Conservation (phyloP, 1,140 invertebrate species). For the Leptinotarsa defecta region DNA sequence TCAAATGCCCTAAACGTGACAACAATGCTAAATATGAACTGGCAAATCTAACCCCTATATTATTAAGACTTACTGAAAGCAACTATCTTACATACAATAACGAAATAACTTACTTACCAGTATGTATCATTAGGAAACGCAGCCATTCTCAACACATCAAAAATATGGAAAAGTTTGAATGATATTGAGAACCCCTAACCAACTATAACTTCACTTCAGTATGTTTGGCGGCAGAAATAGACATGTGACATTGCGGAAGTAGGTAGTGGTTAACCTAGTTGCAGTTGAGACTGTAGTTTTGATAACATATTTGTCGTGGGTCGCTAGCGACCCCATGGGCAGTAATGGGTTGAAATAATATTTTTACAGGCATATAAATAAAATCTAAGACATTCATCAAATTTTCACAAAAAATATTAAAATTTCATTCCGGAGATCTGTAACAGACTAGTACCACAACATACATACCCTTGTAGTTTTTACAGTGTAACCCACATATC, state of each 20-base stretch:
- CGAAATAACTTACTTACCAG: background rate
- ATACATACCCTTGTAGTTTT: too few relatives aligned
- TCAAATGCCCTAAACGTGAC: constrained; percentile 2
- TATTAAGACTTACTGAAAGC: background rate
- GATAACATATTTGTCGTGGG: constrained; percentile 1
- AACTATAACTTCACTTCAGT: background rate
- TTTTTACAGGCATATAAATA: too few relatives aligned
- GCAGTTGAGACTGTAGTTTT: background rate
- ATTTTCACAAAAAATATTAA: too few relatives aligned
- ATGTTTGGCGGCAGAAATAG: background rate
- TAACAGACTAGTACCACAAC: too few relatives aligned
- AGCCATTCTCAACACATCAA: background rate
- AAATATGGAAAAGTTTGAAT: background rate
- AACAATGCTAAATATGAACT: background rate
- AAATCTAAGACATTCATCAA: too few relatives aligned
- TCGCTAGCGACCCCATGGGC: background rate
- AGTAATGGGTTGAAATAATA: background rate
- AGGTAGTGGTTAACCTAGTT: background rate
- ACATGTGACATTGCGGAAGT: background rate
- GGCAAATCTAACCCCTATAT: background rate
- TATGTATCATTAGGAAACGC: background rate
- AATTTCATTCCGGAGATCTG: too few relatives aligned
- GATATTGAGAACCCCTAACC: background rate
- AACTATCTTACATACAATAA: background rate
- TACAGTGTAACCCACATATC: too few relatives aligned